Conservation (phyloP, 2,888 invertebrate genomes). For the Orgyia antiqua region DNA sequence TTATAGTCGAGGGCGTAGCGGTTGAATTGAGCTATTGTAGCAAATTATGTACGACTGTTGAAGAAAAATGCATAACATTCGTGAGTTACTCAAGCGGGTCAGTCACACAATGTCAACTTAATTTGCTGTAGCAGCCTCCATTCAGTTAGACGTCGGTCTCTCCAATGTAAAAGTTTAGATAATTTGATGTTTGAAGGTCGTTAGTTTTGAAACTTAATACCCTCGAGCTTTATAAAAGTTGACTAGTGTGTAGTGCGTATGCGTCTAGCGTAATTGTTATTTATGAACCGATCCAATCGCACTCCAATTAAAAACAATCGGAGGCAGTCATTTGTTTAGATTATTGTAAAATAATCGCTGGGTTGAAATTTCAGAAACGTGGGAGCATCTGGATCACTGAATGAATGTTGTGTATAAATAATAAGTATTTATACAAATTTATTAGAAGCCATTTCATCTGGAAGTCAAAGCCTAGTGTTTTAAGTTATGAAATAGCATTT, state of each 20-base stretch:
- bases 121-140: slow-evolving; percentile 43
- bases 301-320: slow-evolving; percentile 8
- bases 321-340: too few relatives aligned
- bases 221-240: slow-evolving; percentile 48
- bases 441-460: too few relatives aligned
- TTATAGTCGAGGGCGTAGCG: slow-evolving; percentile 13
- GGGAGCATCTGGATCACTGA: too few relatives aligned
- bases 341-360: slow-evolving; percentile 24
- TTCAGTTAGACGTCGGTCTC: slow-evolving; percentile 41
- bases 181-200: slow-evolving; percentile 62
- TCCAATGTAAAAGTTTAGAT: slow-evolving; percentile 63
- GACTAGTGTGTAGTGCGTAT: slow-evolving; percentile 20
- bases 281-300: slow-evolving; percentile 5
- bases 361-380: too few relatives aligned
- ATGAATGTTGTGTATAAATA: too few relatives aligned
- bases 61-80: slow-evolving; percentile 26
- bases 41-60: slow-evolving; percentile 21
- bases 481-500: slow-evolving; percentile 43
- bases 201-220: slow-evolving; percentile 56
- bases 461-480: too few relatives aligned
- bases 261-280: slow-evolving; percentile 24
- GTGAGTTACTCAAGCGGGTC: slow-evolving; percentile 39
- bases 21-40: slow-evolving; percentile 16
- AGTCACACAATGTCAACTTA: slow-evolving; percentile 46
- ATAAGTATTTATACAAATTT: too few relatives aligned